Conservation (phyloP, 23 tunicate species). For the Diplosoma virens region DNA sequence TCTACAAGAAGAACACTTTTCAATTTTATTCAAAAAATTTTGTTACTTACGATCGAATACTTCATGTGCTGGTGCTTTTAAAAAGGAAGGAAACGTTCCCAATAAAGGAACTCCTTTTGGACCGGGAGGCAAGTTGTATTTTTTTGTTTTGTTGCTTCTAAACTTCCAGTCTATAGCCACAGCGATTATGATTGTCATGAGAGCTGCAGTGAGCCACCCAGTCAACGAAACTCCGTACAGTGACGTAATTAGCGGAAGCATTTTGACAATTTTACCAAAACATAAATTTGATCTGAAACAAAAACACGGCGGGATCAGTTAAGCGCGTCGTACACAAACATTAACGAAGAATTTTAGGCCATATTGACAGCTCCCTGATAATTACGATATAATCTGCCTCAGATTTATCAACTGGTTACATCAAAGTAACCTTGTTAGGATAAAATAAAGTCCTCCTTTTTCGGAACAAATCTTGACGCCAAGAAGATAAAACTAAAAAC, state of each 20-base stretch:
- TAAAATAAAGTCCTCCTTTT: too few species aligned
- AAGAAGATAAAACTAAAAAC: too few species aligned
- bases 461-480: too few species aligned
- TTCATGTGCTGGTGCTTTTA: slow-evolving; percentile 59
- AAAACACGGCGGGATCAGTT: too few species aligned
- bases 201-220: slow-evolving; percentile 13
- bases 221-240: not conserved
- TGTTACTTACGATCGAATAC: slow-evolving; percentile 51
- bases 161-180: slow-evolving; percentile 11
- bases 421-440: too few species aligned
- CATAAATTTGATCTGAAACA: too few species aligned
- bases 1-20: not conserved
- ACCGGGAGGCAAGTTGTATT: slow-evolving; percentile 72
- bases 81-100: slow-evolving; percentile 64
- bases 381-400: too few species aligned
- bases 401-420: too few species aligned
- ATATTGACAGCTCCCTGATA: too few species aligned
- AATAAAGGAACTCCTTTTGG: slow-evolving; percentile 84
- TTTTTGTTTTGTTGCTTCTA: not conserved
- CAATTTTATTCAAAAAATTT: not conserved
- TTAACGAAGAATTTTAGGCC: too few species aligned
- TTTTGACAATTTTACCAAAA: too few species aligned
- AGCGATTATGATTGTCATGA: not conserved
- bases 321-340: too few species aligned
- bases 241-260: not conserved